Percentiles rank a stretch among this genome's conserved stretches.
These are phyloP conservation scores for Salmo trutta DNA, from an alignment of 2,797 vertebrate genomes.

Conservation along the genomic window DNA sequence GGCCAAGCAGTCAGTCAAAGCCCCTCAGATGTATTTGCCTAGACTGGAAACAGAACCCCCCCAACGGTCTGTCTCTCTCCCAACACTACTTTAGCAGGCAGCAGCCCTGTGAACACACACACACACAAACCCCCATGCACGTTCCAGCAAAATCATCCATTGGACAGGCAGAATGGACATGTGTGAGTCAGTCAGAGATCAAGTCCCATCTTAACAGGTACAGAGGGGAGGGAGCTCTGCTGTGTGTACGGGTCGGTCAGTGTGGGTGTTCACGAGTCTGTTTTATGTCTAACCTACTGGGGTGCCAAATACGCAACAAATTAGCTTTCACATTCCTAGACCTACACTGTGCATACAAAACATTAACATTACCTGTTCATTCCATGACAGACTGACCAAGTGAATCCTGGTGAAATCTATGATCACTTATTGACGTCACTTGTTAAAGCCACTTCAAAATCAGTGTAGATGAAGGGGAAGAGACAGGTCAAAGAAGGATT, in stretches of 20 bases:
- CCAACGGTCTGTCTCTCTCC: slow-evolving; percentile 10
- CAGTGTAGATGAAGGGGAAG: too few relatives aligned
- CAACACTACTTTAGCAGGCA: slow-evolving; percentile 2
- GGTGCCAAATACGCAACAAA: slow-evolving; percentile 22
- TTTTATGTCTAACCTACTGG: slow-evolving; percentile 1
- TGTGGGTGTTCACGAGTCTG: not conserved
- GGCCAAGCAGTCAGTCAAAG: not conserved
- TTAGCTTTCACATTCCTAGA: slow-evolving; percentile 9
- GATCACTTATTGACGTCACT: too few relatives aligned
- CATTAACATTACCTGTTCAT: too few relatives aligned
- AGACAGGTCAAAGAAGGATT: too few relatives aligned
- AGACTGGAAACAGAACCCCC: not conserved
- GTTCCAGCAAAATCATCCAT: too few relatives aligned
- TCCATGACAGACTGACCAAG: too few relatives aligned
- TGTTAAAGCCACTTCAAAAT: too few relatives aligned
- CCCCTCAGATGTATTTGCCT: slow-evolving; percentile 15
- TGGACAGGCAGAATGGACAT: too few relatives aligned
- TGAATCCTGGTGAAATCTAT: too few relatives aligned
- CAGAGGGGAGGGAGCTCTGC: slow-evolving; percentile 12
- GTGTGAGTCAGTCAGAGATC: not conserved
- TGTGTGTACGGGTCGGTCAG: not conserved
- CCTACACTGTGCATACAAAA: slow-evolving; percentile 5
- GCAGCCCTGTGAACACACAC: slow-evolving; percentile 5
- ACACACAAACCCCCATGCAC: too few relatives aligned
- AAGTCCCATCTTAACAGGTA: not conserved